Percentiles rank a stretch among this genome's conserved stretches.
These are phyloP conservation scores for Thamnophis elegans DNA, from an alignment of 2,797 vertebrate genomes.

Conservation along the genomic window DNA sequence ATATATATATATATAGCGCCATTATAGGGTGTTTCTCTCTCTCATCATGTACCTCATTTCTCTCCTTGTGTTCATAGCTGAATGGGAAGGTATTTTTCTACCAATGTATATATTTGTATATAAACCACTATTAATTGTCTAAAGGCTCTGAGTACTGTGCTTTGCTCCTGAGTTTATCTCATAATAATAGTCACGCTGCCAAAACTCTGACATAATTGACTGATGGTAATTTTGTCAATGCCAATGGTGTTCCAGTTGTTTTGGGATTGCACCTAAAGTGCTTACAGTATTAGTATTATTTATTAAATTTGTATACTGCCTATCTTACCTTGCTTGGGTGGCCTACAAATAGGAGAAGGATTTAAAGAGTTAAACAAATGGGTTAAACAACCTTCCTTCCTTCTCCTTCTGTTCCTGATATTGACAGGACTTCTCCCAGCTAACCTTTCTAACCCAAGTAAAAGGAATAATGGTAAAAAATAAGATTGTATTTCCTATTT, in stretches of 20 bases:
- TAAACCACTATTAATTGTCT: too few relatives aligned
- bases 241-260: background rate
- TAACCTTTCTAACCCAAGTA: background rate
- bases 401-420: background rate
- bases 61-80: too few relatives aligned
- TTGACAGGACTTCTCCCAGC: background rate
- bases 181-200: too few relatives aligned
- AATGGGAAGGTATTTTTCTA: too few relatives aligned
- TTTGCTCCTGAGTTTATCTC: too few relatives aligned
- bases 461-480: background rate
- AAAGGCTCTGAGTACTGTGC: too few relatives aligned
- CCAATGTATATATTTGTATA: too few relatives aligned
- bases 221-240: background rate
- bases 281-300: background rate
- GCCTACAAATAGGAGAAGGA: background rate
- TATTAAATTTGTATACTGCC: background rate
- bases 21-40: too few relatives aligned
- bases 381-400: background rate
- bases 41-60: too few relatives aligned
- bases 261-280: background rate
- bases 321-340: background rate
- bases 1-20: too few relatives aligned
- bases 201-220: background rate
- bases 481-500: background rate
- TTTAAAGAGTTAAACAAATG: background rate